Conservation (phyloP, 1,140 invertebrate species). For the Drosophila bipectinata region DNA sequence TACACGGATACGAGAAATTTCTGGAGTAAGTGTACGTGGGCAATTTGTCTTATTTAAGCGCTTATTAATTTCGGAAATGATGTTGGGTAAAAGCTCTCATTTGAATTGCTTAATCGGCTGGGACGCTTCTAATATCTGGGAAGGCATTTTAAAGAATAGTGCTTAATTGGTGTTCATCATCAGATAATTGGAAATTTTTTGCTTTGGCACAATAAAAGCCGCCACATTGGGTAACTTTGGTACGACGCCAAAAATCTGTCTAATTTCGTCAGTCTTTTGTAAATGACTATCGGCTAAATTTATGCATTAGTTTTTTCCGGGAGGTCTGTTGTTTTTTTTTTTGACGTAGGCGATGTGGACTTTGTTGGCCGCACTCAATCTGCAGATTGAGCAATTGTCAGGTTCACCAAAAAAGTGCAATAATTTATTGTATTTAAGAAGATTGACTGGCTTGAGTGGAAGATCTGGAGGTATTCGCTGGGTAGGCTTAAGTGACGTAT, state of each 20-base stretch:
- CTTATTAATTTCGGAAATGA: conserved; percentile 76
- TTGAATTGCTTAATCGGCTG: conserved; percentile 52
- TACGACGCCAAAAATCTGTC: conserved; percentile 84
- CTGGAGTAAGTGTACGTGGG: conserved; percentile 53
- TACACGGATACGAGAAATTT: conserved; percentile 29
- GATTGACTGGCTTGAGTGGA: conserved; percentile 87
- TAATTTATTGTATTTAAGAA: conserved; percentile 79
- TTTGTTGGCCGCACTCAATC: conserved; percentile 74
- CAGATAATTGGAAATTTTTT: conserved; percentile 48
- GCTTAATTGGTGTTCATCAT: conserved; percentile 54
- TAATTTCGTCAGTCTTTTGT: conserved; percentile 79
- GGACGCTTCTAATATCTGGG: conserved; percentile 1
- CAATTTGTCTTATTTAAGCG: conserved; percentile 64
- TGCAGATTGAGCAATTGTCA: conserved; percentile 85
- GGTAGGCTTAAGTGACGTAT: background rate
- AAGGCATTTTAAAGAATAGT: conserved; percentile 17
- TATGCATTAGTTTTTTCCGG: background rate
- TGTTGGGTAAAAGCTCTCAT: conserved; percentile 73
- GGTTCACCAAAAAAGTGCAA: conserved; percentile 83
- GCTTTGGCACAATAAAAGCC: conserved; percentile 85
- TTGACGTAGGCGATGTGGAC: conserved; percentile 6
- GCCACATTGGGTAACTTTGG: conserved; percentile 86
- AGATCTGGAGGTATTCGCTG: conserved; percentile 84
- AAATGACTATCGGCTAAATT: conserved; percentile 55
- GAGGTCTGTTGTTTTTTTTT: background rate